Evolutionary conservation across 2,797 vertebrate genomes (phyloP).

Genomic region (Myripristis jacobus): DNA sequence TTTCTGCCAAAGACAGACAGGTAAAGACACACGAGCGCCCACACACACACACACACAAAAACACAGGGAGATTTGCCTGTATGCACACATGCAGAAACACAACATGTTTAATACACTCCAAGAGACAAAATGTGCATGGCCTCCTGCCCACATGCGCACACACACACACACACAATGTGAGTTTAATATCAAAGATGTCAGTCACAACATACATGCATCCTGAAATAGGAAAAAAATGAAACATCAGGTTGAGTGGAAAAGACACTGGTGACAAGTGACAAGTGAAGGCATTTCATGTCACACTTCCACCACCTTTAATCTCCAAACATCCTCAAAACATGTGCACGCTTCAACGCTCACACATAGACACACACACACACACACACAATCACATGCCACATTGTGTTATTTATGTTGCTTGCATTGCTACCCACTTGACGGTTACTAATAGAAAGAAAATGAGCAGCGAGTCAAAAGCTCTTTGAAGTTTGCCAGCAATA

Average conservation of each 20-base stretch:
- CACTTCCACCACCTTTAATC: constrained; percentile 33
- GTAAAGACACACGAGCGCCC: constrained; percentile 1
- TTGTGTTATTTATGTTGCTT: constrained; percentile 39
- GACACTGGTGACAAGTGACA: too few relatives aligned
- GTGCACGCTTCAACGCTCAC: neutral
- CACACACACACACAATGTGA: constrained; percentile 6
- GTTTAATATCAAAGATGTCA: constrained; percentile 30
- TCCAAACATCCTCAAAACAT: constrained; percentile 2
- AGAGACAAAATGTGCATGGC: neutral
- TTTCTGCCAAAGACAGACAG: constrained; percentile 45
- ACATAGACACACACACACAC: constrained; percentile 4
- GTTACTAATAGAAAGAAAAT: constrained; percentile 76
- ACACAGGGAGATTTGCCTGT: too few relatives aligned
- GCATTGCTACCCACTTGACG: constrained; percentile 62
- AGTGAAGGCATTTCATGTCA: constrained; percentile 44
- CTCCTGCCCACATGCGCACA: neutral
- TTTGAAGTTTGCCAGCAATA: constrained; percentile 70
- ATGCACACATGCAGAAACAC: neutral
- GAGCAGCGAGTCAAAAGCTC: constrained; percentile 53
- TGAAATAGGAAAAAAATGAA: constrained; percentile 31
- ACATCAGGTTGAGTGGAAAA: constrained; percentile 45
- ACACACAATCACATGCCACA: constrained; percentile 7
- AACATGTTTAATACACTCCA: neutral
- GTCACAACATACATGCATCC: neutral
- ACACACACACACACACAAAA: neutral